These are phyloP conservation scores for Andrena haemorrhoa DNA, from an alignment of 2,888 invertebrate species.

Conservation along the genomic window DNA sequence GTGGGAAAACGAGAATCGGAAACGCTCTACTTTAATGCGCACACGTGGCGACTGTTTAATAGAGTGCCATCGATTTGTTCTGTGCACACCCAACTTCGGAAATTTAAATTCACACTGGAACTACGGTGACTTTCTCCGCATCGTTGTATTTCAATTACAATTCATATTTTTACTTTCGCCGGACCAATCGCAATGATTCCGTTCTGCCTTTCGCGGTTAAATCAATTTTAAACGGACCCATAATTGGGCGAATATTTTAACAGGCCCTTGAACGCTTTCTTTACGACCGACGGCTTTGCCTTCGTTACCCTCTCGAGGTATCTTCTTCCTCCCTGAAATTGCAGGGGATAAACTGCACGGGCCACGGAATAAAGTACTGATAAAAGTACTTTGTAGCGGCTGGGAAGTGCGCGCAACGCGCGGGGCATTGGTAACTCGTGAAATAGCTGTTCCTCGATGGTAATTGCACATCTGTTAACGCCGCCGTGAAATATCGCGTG, in stretches of 20 bases:
- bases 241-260: slow-evolving; percentile 2
- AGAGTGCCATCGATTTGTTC: slow-evolving; percentile 24
- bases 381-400: neutral
- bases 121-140: slow-evolving; percentile 45
- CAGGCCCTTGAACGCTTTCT: neutral
- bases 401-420: too few species aligned
- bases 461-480: slow-evolving; percentile 1
- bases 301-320: neutral
- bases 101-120: slow-evolving; percentile 49
- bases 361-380: neutral
- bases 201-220: neutral
- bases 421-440: too few species aligned
- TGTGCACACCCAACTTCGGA: neutral
- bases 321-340: neutral
- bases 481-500: neutral
- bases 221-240: neutral
- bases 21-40: slow-evolving; percentile 5
- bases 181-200: slow-evolving; percentile 8
- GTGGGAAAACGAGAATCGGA: slow-evolving; percentile 31
- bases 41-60: slow-evolving; percentile 26
- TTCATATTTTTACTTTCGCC: slow-evolving; percentile 55
- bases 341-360: neutral
- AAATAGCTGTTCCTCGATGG: neutral
- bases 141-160: slow-evolving; percentile 45
- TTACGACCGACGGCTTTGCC: neutral